phyloP scores from a whole-genome alignment of 2,888 invertebrate species.

The Meghimatium bilineatum region DNA sequence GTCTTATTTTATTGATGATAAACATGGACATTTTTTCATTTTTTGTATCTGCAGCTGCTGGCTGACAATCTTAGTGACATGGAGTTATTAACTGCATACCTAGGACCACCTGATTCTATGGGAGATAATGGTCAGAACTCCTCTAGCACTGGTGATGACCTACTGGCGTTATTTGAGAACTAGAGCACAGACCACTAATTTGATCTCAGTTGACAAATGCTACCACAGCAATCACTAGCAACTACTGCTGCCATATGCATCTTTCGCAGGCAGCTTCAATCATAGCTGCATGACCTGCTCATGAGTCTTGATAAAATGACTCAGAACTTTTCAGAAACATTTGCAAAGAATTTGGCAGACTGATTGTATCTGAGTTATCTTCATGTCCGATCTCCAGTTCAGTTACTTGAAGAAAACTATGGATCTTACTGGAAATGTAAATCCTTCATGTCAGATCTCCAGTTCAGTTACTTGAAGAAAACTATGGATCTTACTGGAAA shows the following conservation, averaged over 20 bases:
- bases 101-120: conserved; percentile 87
- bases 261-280: not conserved
- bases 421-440: not conserved
- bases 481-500: not conserved
- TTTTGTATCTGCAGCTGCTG: conserved; percentile 83
- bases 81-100: conserved; percentile 92
- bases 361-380: not conserved
- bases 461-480: not conserved
- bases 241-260: not conserved
- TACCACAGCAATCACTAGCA: not conserved
- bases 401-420: not conserved
- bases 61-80: conserved; percentile 94
- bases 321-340: not conserved
- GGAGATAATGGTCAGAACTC: conserved; percentile 57
- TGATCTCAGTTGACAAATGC: not conserved
- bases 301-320: not conserved
- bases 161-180: conserved; percentile 87
- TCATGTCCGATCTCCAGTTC: not conserved
- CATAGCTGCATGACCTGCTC: not conserved
- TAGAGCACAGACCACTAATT: conserved; percentile 45
- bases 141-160: conserved; percentile 82
- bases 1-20: too few relatives aligned
- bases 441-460: not conserved
- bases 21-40: not conserved
- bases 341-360: not conserved